Evolutionary conservation across 2,888 invertebrate species (phyloP).

Genomic region (Drosophila paramelanica): DNA sequence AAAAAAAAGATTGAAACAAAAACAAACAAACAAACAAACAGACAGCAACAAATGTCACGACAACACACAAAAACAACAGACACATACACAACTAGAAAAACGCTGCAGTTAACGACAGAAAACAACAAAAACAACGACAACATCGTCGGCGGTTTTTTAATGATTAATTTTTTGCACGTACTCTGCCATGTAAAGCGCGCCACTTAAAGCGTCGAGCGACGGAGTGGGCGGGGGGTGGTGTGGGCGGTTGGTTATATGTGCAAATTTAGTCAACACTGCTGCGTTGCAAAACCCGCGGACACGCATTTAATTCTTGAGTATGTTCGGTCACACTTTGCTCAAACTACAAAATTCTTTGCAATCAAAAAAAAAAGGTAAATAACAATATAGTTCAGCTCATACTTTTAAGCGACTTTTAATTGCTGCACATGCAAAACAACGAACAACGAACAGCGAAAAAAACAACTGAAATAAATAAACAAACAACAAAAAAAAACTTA

Average conservation of each 20-base stretch:
- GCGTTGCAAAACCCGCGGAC: background rate
- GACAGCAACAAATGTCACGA: conserved; percentile 68
- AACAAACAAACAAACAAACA: conserved; percentile 6
- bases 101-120: conserved; percentile 27
- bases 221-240: background rate
- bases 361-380: background rate
- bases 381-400: background rate
- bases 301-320: conserved; percentile 4
- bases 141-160: conserved; percentile 52
- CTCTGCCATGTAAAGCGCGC: conserved; percentile 54
- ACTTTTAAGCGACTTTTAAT: conserved; percentile 34
- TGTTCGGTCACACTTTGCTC: conserved; percentile 49
- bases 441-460: background rate
- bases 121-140: conserved; percentile 32
- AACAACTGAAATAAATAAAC: conserved; percentile 7
- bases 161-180: conserved; percentile 79
- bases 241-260: conserved; percentile 1
- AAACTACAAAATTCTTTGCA: background rate
- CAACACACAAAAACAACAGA: conserved; percentile 27
- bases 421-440: conserved; percentile 20
- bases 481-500: conserved; percentile 12
- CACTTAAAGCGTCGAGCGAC: conserved; percentile 28
- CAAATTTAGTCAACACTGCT: conserved; percentile 1
- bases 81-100: conserved; percentile 31
- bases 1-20: conserved; percentile 11